Evolutionary conservation across 2,797 vertebrate genomes (phyloP), one percentile per base, ranked within the genome.

Genomic region (Trachops cirrhosus): DNA sequence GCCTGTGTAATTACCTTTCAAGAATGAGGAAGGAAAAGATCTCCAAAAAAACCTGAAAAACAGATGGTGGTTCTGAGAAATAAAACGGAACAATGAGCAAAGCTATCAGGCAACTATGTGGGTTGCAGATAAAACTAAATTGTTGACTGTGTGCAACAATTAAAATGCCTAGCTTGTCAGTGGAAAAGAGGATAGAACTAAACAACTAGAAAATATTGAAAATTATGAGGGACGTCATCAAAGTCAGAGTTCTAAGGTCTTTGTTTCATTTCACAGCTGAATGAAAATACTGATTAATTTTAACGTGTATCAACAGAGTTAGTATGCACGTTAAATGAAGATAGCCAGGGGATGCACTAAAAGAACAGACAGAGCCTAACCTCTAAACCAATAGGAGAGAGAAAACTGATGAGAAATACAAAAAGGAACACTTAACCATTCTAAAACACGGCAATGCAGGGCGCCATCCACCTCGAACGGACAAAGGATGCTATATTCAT

Each of bases 1-100:
- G 52, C 70, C 74, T 86, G 46, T 71, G 52, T 87, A 67, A 86
- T 80, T 89, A 90, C 44, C 71, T 89, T 91, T 95, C 71, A 90
- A 89, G 59, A 93, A 88, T 7, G 41, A 95, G 67, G 62, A 96
- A 84, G 54, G 90, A 75, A 86, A 93, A 71, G n/a, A 41, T 68
- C 62, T 86, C 54, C 70, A 26, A 54, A 62, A 92, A 92, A 83
- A 4, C 59, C 24, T 90, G 48, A 89, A 67, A 95, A 94, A 22
- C 82, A 39, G 67, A 78, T 41, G 93, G 64, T 46, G 67, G 44
- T 37, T 29, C 68, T 82, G 67, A 90, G 73, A 79, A 70, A 21
- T 18, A 64, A 85, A 71, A 59, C 77, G 19, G 29, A 75, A 70
- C 46, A 37, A 26, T 41, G 44, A 94, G 32, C 32, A 44, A 48